Base-by-base conservation (phyloP, 2,113 vertebrate genomes). In the Oryzias javanicus region DNA sequence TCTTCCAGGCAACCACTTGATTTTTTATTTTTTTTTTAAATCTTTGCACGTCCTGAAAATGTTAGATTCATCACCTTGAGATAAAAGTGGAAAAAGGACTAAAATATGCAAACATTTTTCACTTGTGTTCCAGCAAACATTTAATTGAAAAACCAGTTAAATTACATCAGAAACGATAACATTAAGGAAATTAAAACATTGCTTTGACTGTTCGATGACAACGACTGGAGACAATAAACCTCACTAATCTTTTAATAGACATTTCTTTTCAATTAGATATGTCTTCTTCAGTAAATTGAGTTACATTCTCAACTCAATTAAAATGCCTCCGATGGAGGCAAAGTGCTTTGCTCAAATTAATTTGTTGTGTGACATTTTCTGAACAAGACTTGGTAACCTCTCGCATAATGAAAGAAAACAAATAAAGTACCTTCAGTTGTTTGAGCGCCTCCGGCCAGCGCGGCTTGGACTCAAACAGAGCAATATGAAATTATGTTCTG, bases 171-270 rank as follows among this genome's bases (percentile, higher is more conserved):
- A 89, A 90, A 90, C 82, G 72, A 86, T 89, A 90, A 86, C 86
- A 91, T 91, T 90, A 89, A 90, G 90, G 87, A 90, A 93, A 90
- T 90, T 74, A 91, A 90, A 89, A 88, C 87, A 89, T 79, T 78
- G 81, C 82, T 85, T 88, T 86, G 73, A 91, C 87, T 90, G 76
- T 82, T 64, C 85, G 78, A 88, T 88, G 83, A 90, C 85, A 77
- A 82, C 85, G 74, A 86, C 83, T 80, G 72, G 78, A 88, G 87
- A 89, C 85, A 89, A 90, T 82, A 86, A 87, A 84, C 69, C 74
- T 49, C 65, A 78, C 70, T 90, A 91, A 91, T 92, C 89, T 91
- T 90, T 91, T 90, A 86, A 88, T 86, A 88, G 82, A 85, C 83
- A 84, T 89, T 90, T 83, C 74, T 84, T 92, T 92, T 87, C 89